phyloP scores from a whole-genome alignment of 2,113 vertebrate species.

The Ptyas mucosa region DNA sequence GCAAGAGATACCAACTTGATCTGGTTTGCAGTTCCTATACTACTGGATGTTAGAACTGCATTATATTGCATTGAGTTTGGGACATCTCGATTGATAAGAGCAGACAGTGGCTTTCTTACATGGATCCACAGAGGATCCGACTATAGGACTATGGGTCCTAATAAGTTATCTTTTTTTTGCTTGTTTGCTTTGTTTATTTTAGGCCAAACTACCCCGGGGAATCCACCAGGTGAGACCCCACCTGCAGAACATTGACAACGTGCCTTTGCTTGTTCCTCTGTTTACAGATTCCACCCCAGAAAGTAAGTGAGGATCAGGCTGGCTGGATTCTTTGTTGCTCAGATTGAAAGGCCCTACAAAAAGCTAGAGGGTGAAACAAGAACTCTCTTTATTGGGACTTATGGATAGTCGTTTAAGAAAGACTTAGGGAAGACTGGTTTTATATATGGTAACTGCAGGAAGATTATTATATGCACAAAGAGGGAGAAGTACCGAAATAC shows the following conservation, averaged over 20 bases:
- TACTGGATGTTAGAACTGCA: not conserved
- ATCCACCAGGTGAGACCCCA: conserved; percentile 98
- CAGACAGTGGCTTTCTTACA: not conserved
- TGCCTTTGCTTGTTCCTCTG: conserved; percentile 94
- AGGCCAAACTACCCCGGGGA: conserved; percentile 97
- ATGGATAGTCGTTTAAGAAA: not conserved
- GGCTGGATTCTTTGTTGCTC: not conserved
- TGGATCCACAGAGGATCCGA: not conserved
- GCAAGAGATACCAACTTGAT: not conserved
- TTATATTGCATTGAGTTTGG: not conserved
- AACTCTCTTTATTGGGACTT: not conserved
- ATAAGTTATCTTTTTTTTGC: not conserved
- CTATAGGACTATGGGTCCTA: not conserved
- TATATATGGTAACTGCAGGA: not conserved
- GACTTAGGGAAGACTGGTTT: not conserved
- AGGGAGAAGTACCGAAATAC: not conserved
- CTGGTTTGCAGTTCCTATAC: not conserved
- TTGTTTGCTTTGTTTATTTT: conserved; percentile 42
- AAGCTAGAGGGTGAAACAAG: not conserved
- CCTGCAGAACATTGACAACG: conserved; percentile 97
- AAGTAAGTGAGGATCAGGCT: conserved; percentile 74
- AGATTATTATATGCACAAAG: not conserved
- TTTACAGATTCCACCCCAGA: conserved; percentile 98
- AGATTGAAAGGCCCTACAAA: not conserved
- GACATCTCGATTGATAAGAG: not conserved